Conservation (phyloP, 2,113 vertebrate species). For the Rhinogobius similis region DNA sequence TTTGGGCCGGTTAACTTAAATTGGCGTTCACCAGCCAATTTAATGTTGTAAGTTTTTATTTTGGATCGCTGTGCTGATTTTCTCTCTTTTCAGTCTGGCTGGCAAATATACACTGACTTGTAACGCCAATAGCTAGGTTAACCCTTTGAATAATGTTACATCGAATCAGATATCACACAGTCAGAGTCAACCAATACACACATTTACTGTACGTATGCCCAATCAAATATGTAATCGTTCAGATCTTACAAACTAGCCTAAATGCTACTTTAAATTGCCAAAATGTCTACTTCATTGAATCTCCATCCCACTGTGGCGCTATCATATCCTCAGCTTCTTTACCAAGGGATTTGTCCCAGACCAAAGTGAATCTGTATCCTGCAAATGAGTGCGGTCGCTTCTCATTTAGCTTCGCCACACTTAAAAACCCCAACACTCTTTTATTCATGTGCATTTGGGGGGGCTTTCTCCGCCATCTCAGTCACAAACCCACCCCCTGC, state of each 20-base stretch:
- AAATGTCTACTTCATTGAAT: conserved; percentile 23
- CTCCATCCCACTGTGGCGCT: conserved; percentile 10
- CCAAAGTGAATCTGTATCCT: conserved; percentile 40
- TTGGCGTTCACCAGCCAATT: too few species aligned
- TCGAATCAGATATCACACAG: background rate
- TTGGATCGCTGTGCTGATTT: too few species aligned
- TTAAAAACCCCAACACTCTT: conserved; percentile 51
- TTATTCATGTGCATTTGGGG: conserved; percentile 63
- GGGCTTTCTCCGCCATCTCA: conserved; percentile 36
- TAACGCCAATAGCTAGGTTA: background rate
- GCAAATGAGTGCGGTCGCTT: conserved; percentile 39
- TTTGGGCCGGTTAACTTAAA: too few species aligned
- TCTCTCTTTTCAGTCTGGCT: too few species aligned
- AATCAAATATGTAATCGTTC: conserved; percentile 16
- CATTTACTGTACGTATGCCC: background rate
- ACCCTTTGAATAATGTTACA: background rate
- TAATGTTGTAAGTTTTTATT: background rate
- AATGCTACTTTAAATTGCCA: conserved; percentile 8
- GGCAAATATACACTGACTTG: too few species aligned
- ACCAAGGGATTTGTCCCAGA: conserved; percentile 51
- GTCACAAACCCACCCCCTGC: conserved; percentile 17
- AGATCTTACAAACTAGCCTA: background rate
- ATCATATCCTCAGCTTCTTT: conserved; percentile 20
- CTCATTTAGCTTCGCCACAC: conserved; percentile 56
- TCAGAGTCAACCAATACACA: background rate